A percentile compares a stretch with the other conserved stretches of the same genome.
Evolutionary conservation across 53 echinoderm and acorn worm genomes (phyloP).

Genomic region (Astropecten irregularis): DNA sequence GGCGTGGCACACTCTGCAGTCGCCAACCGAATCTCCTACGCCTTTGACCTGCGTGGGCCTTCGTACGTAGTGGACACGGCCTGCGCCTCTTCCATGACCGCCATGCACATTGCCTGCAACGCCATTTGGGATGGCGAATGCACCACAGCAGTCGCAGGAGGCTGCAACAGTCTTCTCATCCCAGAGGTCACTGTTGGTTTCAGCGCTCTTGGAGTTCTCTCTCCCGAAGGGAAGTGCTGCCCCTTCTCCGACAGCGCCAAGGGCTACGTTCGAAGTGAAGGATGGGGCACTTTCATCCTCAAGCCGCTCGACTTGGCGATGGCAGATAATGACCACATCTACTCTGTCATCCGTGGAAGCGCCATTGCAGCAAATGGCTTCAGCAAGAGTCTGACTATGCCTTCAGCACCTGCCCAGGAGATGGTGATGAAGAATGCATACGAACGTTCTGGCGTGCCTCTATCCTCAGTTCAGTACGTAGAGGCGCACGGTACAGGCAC

Average conservation of each 20-base stretch:
- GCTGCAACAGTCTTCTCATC: conserved; percentile 74
- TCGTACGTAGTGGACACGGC: conserved; percentile 90
- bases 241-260: conserved; percentile 94
- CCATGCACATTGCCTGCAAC: conserved; percentile 90
- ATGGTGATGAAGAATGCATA: conserved; percentile 82
- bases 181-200: conserved; percentile 96
- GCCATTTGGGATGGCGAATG: conserved; percentile 88
- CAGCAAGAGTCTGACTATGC: conserved; percentile 94
- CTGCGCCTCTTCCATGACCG: conserved; percentile 92
- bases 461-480: conserved; percentile 81
- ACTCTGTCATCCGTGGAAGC: conserved; percentile 83
- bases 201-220: conserved; percentile 93
- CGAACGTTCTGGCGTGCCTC: conserved; percentile 73
- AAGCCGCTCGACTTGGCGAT: conserved; percentile 82
- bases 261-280: conserved; percentile 96
- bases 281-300: conserved; percentile 83
- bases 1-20: conserved; percentile 51
- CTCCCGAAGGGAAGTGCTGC: conserved; percentile 89
- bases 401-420: conserved; percentile 80
- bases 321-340: conserved; percentile 87
- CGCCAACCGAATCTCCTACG: conserved; percentile 64
- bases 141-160: conserved; percentile 76
- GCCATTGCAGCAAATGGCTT: conserved; percentile 87
- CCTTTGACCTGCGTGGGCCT: conserved; percentile 67
- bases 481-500: conserved; percentile 98